These are phyloP conservation scores for Avahi laniger DNA, from an alignment of 2,797 vertebrate genomes.

Conservation along the genomic window DNA sequence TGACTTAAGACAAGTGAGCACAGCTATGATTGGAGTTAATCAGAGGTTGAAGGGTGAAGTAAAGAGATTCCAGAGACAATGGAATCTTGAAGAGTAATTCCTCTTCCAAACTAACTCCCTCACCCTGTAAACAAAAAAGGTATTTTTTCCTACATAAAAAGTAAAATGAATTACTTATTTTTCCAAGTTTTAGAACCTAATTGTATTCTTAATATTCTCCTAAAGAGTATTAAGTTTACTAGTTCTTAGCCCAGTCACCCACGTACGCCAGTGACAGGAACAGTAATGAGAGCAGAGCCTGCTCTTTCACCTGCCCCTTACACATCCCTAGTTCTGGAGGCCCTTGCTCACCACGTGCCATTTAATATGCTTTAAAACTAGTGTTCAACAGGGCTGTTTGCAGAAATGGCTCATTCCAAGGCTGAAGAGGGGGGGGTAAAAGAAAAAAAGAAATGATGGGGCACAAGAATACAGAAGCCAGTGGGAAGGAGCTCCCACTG, in stretches of 20 bases:
- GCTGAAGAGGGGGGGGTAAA: background rate
- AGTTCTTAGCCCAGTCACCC: background rate
- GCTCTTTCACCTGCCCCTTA: background rate
- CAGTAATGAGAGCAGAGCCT: background rate
- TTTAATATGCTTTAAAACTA: background rate
- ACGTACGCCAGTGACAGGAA: background rate
- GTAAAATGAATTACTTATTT: background rate
- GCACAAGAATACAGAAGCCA: background rate
- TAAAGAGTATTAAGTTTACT: background rate
- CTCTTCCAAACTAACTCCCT: background rate
- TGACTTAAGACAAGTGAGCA: background rate
- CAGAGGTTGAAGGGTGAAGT: background rate
- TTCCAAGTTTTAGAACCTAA: slow-evolving; percentile 3
- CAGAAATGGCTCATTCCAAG: background rate
- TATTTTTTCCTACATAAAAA: slow-evolving; percentile 30
- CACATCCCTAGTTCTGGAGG: background rate
- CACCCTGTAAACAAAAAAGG: background rate
- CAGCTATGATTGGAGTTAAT: background rate
- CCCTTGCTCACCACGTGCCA: background rate
- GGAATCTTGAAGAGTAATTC: background rate
- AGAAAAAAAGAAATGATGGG: background rate
- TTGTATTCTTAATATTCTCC: background rate
- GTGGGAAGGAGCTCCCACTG: background rate
- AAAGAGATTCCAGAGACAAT: slow-evolving; percentile 2
- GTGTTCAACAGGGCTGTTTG: background rate